Evolutionary conservation across 2,113 vertebrate species (phyloP).

Genomic region (Hemiscyllium ocellatum): DNA sequence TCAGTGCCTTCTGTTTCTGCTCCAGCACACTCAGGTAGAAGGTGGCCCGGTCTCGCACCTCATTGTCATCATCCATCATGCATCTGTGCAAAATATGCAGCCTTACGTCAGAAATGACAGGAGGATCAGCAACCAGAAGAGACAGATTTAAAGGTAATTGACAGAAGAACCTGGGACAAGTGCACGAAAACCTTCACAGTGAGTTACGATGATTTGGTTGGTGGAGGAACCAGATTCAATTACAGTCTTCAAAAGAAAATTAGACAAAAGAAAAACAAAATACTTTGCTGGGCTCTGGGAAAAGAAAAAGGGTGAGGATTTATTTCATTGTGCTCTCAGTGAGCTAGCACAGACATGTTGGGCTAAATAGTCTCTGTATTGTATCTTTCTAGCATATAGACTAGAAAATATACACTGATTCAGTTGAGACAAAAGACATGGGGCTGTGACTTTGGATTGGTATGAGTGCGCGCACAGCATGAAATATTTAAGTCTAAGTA

Average conservation of each 20-base stretch:
- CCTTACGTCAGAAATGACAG: background rate
- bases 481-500: background rate
- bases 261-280: background rate
- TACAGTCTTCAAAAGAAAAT: background rate
- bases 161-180: background rate
- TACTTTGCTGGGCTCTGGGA: background rate
- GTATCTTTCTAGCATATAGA: background rate
- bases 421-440: background rate
- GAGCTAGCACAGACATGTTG: background rate
- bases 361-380: background rate
- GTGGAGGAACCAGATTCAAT: background rate
- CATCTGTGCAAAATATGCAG: constrained; percentile 51
- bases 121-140: too few relatives aligned
- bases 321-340: background rate
- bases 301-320: background rate
- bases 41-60: constrained; percentile 69
- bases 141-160: too few relatives aligned
- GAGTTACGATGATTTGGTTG: background rate
- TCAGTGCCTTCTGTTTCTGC: constrained; percentile 68
- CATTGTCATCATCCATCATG: constrained; percentile 73
- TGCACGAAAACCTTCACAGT: background rate
- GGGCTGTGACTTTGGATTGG: background rate
- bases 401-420: background rate
- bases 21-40: constrained; percentile 68
- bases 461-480: background rate